A percentile compares a stretch with the other conserved stretches of the same genome.
Conservation (phyloP, 2,113 vertebrate genomes). For the cattle (Bos taurus) region ARS-UCD2.0 NC_037348.1:4030501-4031000, state of each 20-base stretch:
- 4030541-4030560: neutral
- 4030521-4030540: neutral
- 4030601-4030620: neutral
- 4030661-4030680: neutral
- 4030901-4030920: neutral
- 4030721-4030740: neutral
- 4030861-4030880: neutral
- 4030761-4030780: neutral
- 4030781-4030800: neutral
- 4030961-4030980: neutral
- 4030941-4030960: neutral
- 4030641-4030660: neutral
- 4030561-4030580: neutral
- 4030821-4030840: neutral
- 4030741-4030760: neutral
- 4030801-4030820: neutral
- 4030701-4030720: neutral
- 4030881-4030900: neutral
- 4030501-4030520: neutral
- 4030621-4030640: neutral
- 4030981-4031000: neutral
- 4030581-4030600: neutral
- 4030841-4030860: neutral
- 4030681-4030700: neutral
- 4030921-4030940: neutral